Evolutionary conservation across 2,113 vertebrate genomes (phyloP).

Genomic region (Xiphophorus maculatus): DNA sequence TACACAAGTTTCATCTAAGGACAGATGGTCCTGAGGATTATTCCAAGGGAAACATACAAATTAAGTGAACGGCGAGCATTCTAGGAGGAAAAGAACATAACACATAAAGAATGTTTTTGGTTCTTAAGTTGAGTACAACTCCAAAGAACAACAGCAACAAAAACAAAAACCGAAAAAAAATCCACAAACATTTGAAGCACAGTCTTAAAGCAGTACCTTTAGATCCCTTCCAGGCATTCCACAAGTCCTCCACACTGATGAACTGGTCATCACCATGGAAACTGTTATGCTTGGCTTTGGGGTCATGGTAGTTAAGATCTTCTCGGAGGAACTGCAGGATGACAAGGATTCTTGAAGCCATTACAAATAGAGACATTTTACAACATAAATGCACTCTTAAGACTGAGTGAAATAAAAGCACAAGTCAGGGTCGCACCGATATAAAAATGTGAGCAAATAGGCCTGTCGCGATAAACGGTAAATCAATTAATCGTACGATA

Average conservation of each 20-base stretch:
- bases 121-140: too few relatives aligned
- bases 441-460: too few relatives aligned
- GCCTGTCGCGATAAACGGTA: too few relatives aligned
- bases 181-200: neutral
- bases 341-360: slow-evolving; percentile 32
- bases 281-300: slow-evolving; percentile 94
- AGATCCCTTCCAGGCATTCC: slow-evolving; percentile 95
- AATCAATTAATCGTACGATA: too few relatives aligned
- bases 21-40: neutral
- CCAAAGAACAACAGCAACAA: too few relatives aligned
- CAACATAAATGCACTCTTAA: neutral
- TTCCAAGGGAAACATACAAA: neutral
- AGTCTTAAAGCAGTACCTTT: slow-evolving; percentile 83
- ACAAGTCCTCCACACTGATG: slow-evolving; percentile 97
- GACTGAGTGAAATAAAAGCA: too few relatives aligned
- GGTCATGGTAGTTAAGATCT: slow-evolving; percentile 97
- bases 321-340: slow-evolving; percentile 91
- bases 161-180: too few relatives aligned
- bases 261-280: slow-evolving; percentile 98
- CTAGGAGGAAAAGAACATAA: neutral
- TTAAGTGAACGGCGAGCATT: neutral
- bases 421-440: too few relatives aligned
- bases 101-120: too few relatives aligned
- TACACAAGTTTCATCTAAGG: neutral
- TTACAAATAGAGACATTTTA: neutral